phyloP scores from a whole-genome alignment of 2,113 vertebrate species.

The Tricholaema leucomelas region DNA sequence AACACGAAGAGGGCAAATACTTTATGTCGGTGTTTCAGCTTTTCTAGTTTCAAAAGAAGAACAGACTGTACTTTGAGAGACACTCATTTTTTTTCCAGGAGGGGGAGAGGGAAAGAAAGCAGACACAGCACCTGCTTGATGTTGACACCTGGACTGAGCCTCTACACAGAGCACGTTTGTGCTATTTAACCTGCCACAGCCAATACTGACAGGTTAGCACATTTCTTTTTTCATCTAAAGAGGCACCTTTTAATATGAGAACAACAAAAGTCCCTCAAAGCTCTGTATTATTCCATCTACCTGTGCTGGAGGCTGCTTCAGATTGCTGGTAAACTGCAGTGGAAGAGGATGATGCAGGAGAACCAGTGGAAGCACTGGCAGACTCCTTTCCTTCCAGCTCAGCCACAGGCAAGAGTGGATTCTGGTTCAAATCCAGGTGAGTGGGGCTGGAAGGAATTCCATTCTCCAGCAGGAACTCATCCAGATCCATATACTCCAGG shows the following conservation, averaged over 20 bases:
- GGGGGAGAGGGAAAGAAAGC: background rate
- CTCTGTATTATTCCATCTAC: conserved; percentile 34
- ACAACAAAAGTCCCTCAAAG: background rate
- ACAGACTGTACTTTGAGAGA: background rate
- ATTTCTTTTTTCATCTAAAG: background rate
- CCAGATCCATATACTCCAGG: conserved; percentile 98
- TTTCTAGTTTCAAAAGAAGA: background rate
- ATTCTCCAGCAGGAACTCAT: conserved; percentile 97
- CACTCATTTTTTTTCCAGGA: background rate
- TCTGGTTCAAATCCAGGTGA: conserved; percentile 83
- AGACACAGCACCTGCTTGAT: background rate
- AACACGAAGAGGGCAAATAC: background rate
- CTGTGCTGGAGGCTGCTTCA: conserved; percentile 78
- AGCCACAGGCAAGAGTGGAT: conserved; percentile 80
- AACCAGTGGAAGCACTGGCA: conserved; percentile 72
- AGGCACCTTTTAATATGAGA: background rate
- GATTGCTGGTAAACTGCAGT: conserved; percentile 77
- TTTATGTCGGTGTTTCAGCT: background rate
- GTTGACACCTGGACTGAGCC: background rate
- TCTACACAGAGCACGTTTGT: background rate
- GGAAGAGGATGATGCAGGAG: conserved; percentile 76
- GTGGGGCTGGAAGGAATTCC: conserved; percentile 89
- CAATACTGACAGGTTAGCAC: background rate
- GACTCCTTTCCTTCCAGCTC: conserved; percentile 80
- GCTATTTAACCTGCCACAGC: background rate